Evolutionary conservation across 2,113 vertebrate genomes (phyloP), one percentile per base, ranked within the genome.

Genomic region (Calidris pugnax): DNA sequence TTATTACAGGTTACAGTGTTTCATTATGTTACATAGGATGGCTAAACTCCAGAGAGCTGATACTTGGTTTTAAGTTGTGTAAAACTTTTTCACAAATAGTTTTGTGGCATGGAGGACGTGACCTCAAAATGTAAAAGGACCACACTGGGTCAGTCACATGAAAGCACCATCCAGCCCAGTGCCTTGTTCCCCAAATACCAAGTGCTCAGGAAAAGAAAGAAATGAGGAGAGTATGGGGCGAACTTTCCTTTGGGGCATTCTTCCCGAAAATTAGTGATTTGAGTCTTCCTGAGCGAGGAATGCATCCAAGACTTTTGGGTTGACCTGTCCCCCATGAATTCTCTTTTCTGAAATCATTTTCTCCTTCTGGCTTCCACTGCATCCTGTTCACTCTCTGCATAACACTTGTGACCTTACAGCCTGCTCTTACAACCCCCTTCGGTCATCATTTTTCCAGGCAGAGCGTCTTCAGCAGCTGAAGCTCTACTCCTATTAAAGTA

Each of bases 301-400:
- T 37, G 39, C 28, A 48, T 96, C 95, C 95, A 89, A 79, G 53
- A 72, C 35, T 75, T 22, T 87, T 0, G 4, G 19, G 24, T n/a
- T 84, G 74, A 91, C 73, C 84, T 26, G 74, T 95, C 87, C 56
- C 87, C 16, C 21, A 3, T 95, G 89, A 85, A 87, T 89, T 96
- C 80, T 78, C 68, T 91, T 81, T 14, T 72, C 81, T 89, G 87
- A 82, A 89, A 72, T 85, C 0, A 50, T 81, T 76, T 79, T 91
- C 60, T 95, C 8, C 62, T 87, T 51, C 85, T 96, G 95, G 93
- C 95, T 96, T 91, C 67, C 35, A 5, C 77, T 82, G 74, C 89
- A 89, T 97, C 91, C 95, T 96, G 95, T 93, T 89, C 77, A 18
- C 33, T 94, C 69, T 89, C 91, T 72, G 12, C 77, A 60, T 75